Conservation (phyloP, 2,797 vertebrate genomes). For the Rhabdomys pumilio region DNA sequence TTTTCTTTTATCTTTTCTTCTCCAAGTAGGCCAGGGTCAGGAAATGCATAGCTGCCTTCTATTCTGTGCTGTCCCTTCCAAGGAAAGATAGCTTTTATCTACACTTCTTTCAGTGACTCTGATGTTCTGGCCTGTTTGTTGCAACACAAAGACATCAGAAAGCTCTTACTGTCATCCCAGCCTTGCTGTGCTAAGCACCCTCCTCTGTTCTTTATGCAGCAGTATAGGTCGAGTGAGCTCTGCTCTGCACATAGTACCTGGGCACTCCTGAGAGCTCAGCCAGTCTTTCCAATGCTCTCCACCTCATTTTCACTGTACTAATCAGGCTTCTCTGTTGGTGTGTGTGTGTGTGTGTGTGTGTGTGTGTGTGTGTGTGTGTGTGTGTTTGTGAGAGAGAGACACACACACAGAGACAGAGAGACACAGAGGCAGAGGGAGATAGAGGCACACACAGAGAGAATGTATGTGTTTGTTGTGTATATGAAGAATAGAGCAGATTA, state of each 20-base stretch:
- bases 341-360: background rate
- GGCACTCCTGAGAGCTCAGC: background rate
- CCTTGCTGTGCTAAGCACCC: background rate
- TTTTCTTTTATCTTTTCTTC: background rate
- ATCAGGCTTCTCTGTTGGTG: background rate
- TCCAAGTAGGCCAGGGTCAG: background rate
- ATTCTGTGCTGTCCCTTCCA: background rate
- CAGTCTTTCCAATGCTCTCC: background rate
- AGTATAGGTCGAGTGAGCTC: accelerated
- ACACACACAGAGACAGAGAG: background rate
- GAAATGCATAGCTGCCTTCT: background rate
- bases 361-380: too few species aligned
- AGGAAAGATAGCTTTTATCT: background rate
- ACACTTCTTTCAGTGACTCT: background rate
- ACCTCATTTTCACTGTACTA: background rate
- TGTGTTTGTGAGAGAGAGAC: background rate
- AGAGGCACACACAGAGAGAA: too few species aligned
- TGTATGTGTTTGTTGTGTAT: background rate
- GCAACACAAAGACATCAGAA: background rate
- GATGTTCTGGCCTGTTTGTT: background rate
- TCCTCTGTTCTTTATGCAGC: background rate
- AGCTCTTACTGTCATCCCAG: accelerated
- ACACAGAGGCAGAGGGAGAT: background rate
- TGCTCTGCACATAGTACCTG: background rate
- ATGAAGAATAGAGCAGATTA: background rate